Conservation (phyloP, 2,888 invertebrate species). For the Eucriotettix oculatus region DNA sequence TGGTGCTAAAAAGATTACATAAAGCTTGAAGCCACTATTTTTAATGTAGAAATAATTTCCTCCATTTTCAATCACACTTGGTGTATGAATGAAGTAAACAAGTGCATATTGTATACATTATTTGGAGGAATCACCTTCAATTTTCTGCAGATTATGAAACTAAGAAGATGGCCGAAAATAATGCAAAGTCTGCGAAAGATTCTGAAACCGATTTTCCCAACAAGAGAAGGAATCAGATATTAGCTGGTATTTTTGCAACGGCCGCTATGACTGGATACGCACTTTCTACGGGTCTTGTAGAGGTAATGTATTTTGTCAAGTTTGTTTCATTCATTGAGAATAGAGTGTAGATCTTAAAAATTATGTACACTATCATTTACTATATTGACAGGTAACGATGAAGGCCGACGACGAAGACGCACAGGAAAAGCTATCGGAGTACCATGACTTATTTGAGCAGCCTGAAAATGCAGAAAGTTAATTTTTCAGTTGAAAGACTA, state of each 20-base stretch:
- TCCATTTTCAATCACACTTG: too few species aligned
- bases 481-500: neutral
- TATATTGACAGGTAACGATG: neutral
- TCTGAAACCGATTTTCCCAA: conserved; percentile 41
- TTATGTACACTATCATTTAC: neutral
- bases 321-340: neutral
- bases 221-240: conserved; percentile 46
- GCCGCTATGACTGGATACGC: conserved; percentile 58
- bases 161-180: conserved; percentile 13
- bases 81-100: too few species aligned
- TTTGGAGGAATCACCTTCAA: neutral
- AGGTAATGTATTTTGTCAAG: conserved; percentile 26
- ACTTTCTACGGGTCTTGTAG: conserved; percentile 45
- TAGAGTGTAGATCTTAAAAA: neutral
- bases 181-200: conserved; percentile 12
- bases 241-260: conserved; percentile 47
- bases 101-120: too few species aligned
- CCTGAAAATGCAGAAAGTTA: conserved; percentile 1
- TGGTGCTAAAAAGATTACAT: too few species aligned
- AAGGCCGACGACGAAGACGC: neutral
- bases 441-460: conserved; percentile 1
- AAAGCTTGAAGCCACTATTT: too few species aligned
- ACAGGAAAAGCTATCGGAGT: neutral
- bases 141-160: conserved; percentile 29
- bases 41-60: too few species aligned